Base-by-base conservation (phyloP, 2,113 vertebrate species). In the Pycnonotus jocosus region DNA sequence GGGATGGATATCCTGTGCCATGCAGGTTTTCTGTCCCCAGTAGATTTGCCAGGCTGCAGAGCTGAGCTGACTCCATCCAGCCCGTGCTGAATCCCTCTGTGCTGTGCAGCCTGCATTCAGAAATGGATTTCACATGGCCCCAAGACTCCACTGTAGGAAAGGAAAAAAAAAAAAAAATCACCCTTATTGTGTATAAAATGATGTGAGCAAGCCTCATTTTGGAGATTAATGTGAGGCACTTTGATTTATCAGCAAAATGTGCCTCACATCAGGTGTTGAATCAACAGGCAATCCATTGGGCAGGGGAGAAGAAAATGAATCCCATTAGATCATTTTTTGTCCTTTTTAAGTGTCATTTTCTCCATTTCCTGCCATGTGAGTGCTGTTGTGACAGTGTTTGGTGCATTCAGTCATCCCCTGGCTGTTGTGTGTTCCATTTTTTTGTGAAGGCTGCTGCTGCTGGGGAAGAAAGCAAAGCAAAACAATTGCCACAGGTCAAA, bases 401-500 rank as follows among this genome's bases (percentile, higher is more conserved):
- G 62, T 77, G 68, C 62, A 61, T 27, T 95, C 78, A 87, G 84
- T 91, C 81, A 82, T 94, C 88, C 94, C 15, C 48, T 87, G 87
- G 40, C 91, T 87, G 87, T 73, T 82, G 50, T 2, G 45, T 72
- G 35, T 95, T 95, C 80, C 69, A 89, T 92, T 95, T 95, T 94
- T 56, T 91, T 84, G 61, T 87, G 70, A 80, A 80, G 87, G 94
- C 94, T 11, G 1, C 84, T 85, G 94, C 94, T 11, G 1, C 84
- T 81, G 70, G 94, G 66, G 68, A 87, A 64, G 92, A 87, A 78
- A 91, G 84, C n/a, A 91, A 93, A 91, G 88, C 91, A 91, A 87
- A 96, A 78, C 87, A 66, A 30, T 91, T 94, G 93, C 93, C 93
- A 86, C 87, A 73, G 84, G 95, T 95, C 92, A 94, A 4, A 80